Conservation (phyloP, 2,888 invertebrate genomes). For the Coleophora flavipennella region DNA sequence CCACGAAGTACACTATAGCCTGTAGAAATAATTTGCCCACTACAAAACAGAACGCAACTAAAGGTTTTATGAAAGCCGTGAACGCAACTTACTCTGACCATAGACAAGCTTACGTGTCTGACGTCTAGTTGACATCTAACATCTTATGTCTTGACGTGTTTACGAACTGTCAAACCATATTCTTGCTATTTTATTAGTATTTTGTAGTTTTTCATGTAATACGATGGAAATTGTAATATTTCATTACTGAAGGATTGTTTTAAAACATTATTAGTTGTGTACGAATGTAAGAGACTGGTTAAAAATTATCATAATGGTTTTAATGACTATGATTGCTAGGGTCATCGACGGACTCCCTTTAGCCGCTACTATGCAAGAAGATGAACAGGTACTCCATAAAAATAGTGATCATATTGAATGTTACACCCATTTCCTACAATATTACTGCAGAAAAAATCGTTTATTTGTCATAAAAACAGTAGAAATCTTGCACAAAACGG, state of each 20-base stretch:
- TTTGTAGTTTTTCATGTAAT: slow-evolving; percentile 39
- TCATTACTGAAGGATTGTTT: slow-evolving; percentile 19
- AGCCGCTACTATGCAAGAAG: slow-evolving; percentile 98
- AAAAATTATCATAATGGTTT: slow-evolving; percentile 81
- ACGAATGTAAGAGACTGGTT: slow-evolving; percentile 26
- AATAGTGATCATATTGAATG: neutral
- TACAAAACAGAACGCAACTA: no score
- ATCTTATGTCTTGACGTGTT: slow-evolving; percentile 39
- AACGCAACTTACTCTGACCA: slow-evolving; percentile 13
- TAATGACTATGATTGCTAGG: slow-evolving; percentile 98
- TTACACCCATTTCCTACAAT: neutral
- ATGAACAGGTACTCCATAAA: slow-evolving; percentile 85
- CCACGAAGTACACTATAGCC: no score
- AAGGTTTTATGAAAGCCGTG: neutral
- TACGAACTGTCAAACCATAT: slow-evolving; percentile 30
- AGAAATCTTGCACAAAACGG: neutral
- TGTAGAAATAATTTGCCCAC: no score
- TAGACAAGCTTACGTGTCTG: slow-evolving; percentile 48
- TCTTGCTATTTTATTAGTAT: slow-evolving; percentile 24
- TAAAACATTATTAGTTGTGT: slow-evolving; percentile 21
- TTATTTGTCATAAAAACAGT: neutral
- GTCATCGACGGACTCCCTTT: slow-evolving; percentile 95
- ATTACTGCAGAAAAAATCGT: neutral
- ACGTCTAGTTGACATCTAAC: slow-evolving; percentile 48
- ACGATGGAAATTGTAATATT: slow-evolving; percentile 46